phyloP scores from a whole-genome alignment of 2,113 vertebrate species.

The Sturnus vulgaris region DNA sequence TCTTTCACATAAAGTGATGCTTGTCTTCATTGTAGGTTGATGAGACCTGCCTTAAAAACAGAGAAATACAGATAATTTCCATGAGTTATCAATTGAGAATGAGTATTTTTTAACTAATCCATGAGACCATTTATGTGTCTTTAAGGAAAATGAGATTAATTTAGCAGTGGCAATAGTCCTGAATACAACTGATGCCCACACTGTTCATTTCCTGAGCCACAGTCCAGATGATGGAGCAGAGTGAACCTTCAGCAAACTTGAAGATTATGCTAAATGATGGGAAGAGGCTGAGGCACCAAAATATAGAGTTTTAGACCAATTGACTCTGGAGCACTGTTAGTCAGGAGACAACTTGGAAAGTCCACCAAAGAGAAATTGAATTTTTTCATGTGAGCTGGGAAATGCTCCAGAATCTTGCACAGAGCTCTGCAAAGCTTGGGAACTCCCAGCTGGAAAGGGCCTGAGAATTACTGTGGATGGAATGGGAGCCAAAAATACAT shows the following conservation, averaged over 20 bases:
- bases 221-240: background rate
- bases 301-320: background rate
- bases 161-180: background rate
- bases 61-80: background rate
- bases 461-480: background rate
- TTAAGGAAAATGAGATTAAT: background rate
- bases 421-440: background rate
- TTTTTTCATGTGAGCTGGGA: background rate
- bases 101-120: background rate
- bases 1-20: background rate
- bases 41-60: background rate
- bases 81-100: background rate
- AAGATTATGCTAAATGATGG: background rate
- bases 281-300: background rate
- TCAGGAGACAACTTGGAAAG: background rate
- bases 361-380: background rate
- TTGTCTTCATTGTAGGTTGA: background rate
- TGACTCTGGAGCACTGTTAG: background rate
- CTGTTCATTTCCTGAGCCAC: background rate
- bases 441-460: background rate
- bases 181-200: background rate
- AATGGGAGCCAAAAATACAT: background rate
- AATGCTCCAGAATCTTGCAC: background rate
- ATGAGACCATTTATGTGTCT: fast-evolving
- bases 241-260: background rate